phyloP scores from a whole-genome alignment of 2,888 invertebrate genomes.

The Elmis aenea region DNA sequence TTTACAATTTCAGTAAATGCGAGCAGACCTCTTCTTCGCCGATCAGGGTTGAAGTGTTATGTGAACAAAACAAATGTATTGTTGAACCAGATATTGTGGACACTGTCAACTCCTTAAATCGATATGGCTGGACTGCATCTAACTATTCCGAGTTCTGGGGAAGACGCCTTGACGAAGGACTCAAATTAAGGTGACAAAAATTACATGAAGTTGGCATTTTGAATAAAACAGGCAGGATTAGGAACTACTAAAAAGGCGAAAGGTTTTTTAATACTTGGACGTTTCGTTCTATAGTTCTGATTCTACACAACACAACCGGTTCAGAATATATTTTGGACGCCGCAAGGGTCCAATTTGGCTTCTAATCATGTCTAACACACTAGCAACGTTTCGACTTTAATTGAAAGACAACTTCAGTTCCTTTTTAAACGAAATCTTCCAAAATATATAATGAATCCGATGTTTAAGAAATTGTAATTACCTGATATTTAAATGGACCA shows the following conservation, averaged over 20 bases:
- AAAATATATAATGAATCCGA: background rate
- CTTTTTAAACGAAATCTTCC: no score
- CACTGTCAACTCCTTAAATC: slow-evolving; percentile 56
- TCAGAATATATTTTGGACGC: no score
- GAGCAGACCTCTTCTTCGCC: slow-evolving; percentile 31
- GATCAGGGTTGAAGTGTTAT: slow-evolving; percentile 54
- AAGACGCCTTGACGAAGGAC: slow-evolving; percentile 73
- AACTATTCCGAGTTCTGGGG: slow-evolving; percentile 85
- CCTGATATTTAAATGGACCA: no score
- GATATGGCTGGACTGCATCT: slow-evolving; percentile 69
- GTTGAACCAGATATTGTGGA: slow-evolving; percentile 65
- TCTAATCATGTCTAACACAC: no score
- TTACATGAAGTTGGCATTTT: no score
- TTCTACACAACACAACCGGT: no score
- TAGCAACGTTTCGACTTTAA: no score
- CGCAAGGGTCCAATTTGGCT: no score
- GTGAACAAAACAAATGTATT: slow-evolving; percentile 70
- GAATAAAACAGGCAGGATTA: no score
- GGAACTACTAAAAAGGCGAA: background rate
- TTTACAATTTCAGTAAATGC: slow-evolving; percentile 52
- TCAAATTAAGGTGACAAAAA: slow-evolving; percentile 75
- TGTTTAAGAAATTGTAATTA: no score
- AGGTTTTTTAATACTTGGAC: background rate
- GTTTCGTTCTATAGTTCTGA: slow-evolving; percentile 2
- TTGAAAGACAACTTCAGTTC: no score